Percentiles rank a stretch among this genome's conserved stretches.
Conservation (phyloP, 2,113 vertebrate genomes). For the Arvicanthis niloticus region DNA sequence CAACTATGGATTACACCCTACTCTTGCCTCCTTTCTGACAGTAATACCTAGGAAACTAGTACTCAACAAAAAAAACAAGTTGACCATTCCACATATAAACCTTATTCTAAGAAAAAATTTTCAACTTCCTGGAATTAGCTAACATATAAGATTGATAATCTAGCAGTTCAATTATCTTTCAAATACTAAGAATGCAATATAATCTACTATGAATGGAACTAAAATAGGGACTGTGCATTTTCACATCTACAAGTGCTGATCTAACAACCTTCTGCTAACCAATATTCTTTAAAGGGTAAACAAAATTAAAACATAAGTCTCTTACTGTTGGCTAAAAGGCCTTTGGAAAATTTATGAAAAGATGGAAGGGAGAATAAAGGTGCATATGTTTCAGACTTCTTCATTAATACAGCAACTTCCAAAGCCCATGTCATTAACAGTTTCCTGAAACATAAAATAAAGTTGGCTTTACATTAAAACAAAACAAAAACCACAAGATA, state of each 20-base stretch:
- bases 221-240: slow-evolving; percentile 2
- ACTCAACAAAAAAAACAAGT: slow-evolving; percentile 37
- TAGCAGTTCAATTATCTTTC: slow-evolving; percentile 32
- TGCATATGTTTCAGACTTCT: slow-evolving; percentile 97
- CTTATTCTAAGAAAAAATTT: neutral
- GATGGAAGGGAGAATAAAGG: slow-evolving; percentile 96
- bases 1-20: neutral
- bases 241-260: neutral
- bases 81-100: neutral
- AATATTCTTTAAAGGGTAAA: slow-evolving; percentile 31
- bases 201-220: neutral
- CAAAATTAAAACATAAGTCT: slow-evolving; percentile 35
- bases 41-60: slow-evolving; percentile 19
- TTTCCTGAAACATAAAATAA: slow-evolving; percentile 88
- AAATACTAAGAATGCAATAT: neutral
- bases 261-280: neutral
- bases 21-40: neutral
- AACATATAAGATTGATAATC: slow-evolving; percentile 1
- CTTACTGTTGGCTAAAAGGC: slow-evolving; percentile 96
- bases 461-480: slow-evolving; percentile 27
- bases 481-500: neutral
- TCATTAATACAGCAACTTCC: slow-evolving; percentile 96
- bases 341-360: slow-evolving; percentile 97
- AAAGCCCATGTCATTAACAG: slow-evolving; percentile 97
- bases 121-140: neutral